Conservation (phyloP, 2,797 vertebrate species). For the Smutsia temminckii region DNA sequence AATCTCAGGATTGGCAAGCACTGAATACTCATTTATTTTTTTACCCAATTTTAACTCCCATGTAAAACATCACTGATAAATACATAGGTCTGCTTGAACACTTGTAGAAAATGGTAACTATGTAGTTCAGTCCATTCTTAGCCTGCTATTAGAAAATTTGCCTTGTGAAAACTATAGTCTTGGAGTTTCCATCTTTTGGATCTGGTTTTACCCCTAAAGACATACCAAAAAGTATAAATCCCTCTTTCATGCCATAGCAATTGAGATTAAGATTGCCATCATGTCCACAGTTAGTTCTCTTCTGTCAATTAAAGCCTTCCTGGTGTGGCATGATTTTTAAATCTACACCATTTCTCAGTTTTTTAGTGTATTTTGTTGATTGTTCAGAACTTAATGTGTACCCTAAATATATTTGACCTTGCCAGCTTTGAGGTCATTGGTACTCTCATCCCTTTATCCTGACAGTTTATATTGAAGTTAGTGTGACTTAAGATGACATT, state of each 20-base stretch:
- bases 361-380: conserved; percentile 25
- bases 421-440: not conserved
- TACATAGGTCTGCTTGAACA: not conserved
- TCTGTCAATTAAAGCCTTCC: not conserved
- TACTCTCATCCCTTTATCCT: not conserved
- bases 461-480: conserved; percentile 1
- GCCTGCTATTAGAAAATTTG: conserved; percentile 6
- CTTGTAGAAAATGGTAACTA: not conserved
- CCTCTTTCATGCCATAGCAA: not conserved
- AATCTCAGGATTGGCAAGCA: not conserved
- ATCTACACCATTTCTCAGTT: not conserved
- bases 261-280: not conserved
- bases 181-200: not conserved
- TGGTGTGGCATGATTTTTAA: not conserved
- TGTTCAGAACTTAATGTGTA: conserved; percentile 9
- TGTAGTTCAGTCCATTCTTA: conserved; percentile 25
- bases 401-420: not conserved
- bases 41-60: not conserved
- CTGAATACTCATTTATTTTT: conserved; percentile 7
- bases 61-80: conserved; percentile 11
- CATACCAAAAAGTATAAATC: not conserved
- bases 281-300: not conserved
- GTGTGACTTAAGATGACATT: not conserved
- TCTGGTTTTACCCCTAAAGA: not conserved
- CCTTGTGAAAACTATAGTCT: not conserved